Conservation (phyloP, 2,113 vertebrate genomes). For the Mus spicilegus region DNA sequence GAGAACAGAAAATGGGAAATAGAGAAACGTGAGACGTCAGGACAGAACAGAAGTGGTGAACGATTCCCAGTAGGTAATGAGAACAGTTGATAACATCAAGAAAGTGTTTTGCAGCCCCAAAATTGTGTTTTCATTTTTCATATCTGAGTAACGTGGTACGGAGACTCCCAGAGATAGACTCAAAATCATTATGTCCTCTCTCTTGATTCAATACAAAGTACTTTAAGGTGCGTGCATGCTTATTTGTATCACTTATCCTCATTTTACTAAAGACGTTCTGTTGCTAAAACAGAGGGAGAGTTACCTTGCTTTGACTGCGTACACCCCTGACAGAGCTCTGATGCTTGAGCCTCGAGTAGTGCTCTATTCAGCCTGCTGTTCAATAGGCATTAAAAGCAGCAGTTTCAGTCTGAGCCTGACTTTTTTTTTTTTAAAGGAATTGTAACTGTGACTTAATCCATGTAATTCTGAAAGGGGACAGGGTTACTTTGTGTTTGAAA, state of each 20-base stretch:
- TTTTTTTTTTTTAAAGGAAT: neutral
- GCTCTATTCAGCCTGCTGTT: constrained; percentile 42
- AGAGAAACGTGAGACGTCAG: constrained; percentile 46
- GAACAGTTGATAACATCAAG: constrained; percentile 28
- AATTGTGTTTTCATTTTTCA: constrained; percentile 18
- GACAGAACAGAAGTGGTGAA: constrained; percentile 36
- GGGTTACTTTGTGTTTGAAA: neutral
- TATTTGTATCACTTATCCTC: constrained; percentile 23
- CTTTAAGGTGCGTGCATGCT: neutral
- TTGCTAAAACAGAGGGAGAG: constrained; percentile 68
- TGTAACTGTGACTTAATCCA: neutral
- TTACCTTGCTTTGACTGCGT: constrained; percentile 64
- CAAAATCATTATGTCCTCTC: neutral
- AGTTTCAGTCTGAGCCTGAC: neutral
- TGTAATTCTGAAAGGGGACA: constrained; percentile 24
- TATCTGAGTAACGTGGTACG: neutral
- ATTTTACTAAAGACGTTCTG: constrained; percentile 62
- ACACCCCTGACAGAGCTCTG: constrained; percentile 67
- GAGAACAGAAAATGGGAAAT: neutral
- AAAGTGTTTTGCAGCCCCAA: constrained; percentile 8
- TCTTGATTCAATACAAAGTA: constrained; percentile 36
- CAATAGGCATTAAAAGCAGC: constrained; percentile 58
- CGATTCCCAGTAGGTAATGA: constrained; percentile 43
- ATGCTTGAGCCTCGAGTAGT: constrained; percentile 25
- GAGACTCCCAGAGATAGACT: constrained; percentile 19